A percentile compares a stretch with the other conserved stretches of the same genome.
Conservation (phyloP, 2,113 vertebrate species). For the Xiphophorus maculatus region DNA sequence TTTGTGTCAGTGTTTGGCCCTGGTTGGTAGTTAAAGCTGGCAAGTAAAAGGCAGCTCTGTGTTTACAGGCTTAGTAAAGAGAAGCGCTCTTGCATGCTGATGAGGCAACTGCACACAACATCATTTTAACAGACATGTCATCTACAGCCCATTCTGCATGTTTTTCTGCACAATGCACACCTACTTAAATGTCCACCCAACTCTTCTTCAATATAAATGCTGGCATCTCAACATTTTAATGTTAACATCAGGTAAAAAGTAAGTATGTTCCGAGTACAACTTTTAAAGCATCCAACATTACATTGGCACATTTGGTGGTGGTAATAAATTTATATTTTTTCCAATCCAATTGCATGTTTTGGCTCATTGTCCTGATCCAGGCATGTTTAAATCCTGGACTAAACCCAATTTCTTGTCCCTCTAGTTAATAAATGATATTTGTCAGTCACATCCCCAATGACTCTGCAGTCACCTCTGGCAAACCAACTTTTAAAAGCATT, state of each 20-base stretch:
- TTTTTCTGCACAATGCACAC: too few relatives aligned
- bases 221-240: background rate
- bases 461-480: too few relatives aligned
- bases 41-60: conserved; percentile 36
- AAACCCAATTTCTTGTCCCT: background rate
- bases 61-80: conserved; percentile 53
- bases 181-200: too few relatives aligned
- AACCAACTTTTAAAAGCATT: too few relatives aligned
- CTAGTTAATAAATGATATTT: background rate
- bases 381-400: background rate
- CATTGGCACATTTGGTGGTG: background rate
- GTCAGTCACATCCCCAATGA: background rate
- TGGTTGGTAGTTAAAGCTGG: conserved; percentile 26
- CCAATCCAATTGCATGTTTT: too few relatives aligned
- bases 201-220: too few relatives aligned
- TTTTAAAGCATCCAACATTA: background rate
- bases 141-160: background rate
- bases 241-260: background rate
- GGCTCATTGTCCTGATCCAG: too few relatives aligned
- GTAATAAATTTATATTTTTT: background rate
- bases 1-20: conserved; percentile 21
- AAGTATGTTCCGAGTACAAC: background rate
- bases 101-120: conserved; percentile 55
- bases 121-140: conserved; percentile 17
- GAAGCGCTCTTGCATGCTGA: conserved; percentile 61